Base-by-base conservation (phyloP, 2,888 invertebrate species). In the Osmoderma eremita region DNA sequence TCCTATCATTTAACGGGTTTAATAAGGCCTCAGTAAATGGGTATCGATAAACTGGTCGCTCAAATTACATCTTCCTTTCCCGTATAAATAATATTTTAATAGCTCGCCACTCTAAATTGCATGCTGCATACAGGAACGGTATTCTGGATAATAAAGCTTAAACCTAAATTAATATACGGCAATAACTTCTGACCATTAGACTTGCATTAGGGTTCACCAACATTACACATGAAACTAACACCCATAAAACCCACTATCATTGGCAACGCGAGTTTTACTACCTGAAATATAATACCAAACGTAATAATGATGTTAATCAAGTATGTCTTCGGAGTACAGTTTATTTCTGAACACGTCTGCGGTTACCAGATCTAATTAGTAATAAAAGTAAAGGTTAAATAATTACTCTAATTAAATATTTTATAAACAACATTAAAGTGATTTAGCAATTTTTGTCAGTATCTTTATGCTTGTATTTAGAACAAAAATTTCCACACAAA, bases 151-250 rank as follows among this genome's bases (percentile, higher is more conserved):
- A 45, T 58, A 58, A 58, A 58, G 42, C 24, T 24, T 58, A 58
- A 58, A 58, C 58, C 58, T 15, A 58, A 58, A 58, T 58, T 58
- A 58, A 58, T 58, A 58, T 30, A 45, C 56, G 39, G 65, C 58
- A 65, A 65, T 65, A 65, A 65, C 58, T 49, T 38, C 38, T 56
- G 49, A 50, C 49, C 56, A 65, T 65, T 65, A 64, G 45, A 54
- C 64, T 64, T 42, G 54, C 64, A 42, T 64, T 53, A 56, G 48
- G 36, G 50, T 45, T 15, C 30, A 22, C 24, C 17, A 30, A 24
- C 22, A 42, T 58, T 42, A 13, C 30, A 45, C 39, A 24, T 22
- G 42, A 58, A 45, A 58, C 58, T 58, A 15, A 22, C 42, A 39
- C 18, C 22, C 58, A 30, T 58, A 42, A 58, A 58, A 45, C 58